Evolutionary conservation across 2,113 vertebrate species (phyloP).

Genomic region (Eudorcas thomsonii): DNA sequence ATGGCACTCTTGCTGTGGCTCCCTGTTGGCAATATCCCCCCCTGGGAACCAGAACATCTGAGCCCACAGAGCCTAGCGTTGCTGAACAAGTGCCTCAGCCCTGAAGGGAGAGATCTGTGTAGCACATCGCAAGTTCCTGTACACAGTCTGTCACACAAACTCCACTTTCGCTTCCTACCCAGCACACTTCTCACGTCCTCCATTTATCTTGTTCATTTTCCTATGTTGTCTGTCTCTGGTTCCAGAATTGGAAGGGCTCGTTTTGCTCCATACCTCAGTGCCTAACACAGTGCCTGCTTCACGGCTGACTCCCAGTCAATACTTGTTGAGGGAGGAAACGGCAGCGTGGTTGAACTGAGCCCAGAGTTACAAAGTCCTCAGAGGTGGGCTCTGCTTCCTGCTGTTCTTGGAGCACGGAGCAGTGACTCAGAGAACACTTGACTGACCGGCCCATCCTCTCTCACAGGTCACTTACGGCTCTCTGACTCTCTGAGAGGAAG

Average conservation of each 20-base stretch:
- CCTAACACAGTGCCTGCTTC: background rate
- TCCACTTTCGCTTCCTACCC: too few species aligned
- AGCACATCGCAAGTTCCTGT: too few species aligned
- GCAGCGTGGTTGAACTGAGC: background rate
- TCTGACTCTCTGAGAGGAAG: background rate
- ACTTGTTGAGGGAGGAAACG: background rate
- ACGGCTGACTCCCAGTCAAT: background rate
- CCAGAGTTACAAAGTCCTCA: background rate
- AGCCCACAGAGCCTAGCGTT: background rate
- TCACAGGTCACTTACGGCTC: background rate
- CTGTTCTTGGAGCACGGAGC: background rate
- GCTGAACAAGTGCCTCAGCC: background rate
- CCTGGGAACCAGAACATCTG: background rate
- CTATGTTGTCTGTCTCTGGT: background rate
- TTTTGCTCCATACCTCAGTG: background rate
- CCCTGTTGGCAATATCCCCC: accelerated
- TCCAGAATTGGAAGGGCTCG: background rate
- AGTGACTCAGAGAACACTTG: background rate
- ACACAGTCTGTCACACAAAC: background rate
- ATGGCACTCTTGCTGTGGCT: background rate
- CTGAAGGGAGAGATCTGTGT: background rate
- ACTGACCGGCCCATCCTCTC: background rate
- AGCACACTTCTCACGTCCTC: background rate
- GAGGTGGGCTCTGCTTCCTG: background rate
- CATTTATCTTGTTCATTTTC: background rate